Evolutionary conservation across 2,113 vertebrate genomes (phyloP).

Genomic region (Labeo catla): DNA sequence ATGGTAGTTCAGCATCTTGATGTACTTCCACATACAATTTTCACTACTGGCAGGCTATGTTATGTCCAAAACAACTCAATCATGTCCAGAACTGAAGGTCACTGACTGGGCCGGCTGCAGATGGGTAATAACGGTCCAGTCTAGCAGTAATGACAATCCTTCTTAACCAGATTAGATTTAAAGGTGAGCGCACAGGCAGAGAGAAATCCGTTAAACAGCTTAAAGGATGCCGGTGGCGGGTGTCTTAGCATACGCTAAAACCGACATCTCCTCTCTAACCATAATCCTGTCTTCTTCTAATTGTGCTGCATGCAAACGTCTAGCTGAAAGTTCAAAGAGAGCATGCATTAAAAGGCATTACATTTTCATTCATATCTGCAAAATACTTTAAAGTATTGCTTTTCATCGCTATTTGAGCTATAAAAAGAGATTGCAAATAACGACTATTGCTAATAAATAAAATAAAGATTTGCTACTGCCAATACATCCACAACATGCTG

Average conservation of each 20-base stretch:
- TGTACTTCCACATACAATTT: background rate
- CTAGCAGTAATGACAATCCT: slow-evolving; percentile 35
- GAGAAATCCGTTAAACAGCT: slow-evolving; percentile 41
- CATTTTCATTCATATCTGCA: background rate
- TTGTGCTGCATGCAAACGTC: background rate
- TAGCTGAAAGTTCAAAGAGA: slow-evolving; percentile 7
- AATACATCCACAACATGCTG: no score
- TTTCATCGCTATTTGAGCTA: background rate
- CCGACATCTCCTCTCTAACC: background rate
- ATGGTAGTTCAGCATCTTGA: background rate
- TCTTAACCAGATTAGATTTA: slow-evolving; percentile 38
- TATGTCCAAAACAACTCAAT: background rate
- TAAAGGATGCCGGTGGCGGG: background rate
- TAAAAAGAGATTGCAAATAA: background rate
- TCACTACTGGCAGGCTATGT: background rate
- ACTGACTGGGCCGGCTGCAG: background rate
- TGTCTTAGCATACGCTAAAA: slow-evolving; percentile 1
- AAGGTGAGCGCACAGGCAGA: background rate
- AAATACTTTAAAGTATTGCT: background rate
- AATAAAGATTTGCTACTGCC: no score
- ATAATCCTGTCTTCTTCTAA: slow-evolving; percentile 30
- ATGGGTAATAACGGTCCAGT: slow-evolving; percentile 19
- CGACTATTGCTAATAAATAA: background rate
- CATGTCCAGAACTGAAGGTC: background rate
- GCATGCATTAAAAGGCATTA: background rate